Percentiles rank a stretch among this genome's conserved stretches.
Conservation (phyloP, 1,140 invertebrate genomes). For the Drosophila sucinea region DNA sequence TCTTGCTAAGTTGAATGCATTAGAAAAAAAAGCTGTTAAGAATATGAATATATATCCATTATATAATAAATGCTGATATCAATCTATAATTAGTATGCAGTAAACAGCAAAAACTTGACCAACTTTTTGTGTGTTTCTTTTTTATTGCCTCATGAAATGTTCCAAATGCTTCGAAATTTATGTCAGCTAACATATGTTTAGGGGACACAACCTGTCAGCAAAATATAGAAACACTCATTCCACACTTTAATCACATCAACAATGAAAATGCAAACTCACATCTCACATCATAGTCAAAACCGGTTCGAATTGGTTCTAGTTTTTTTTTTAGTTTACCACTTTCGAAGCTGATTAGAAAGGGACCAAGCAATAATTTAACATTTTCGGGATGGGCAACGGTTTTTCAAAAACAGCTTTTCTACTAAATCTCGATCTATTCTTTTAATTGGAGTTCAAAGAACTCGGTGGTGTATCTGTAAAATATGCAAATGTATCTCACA, state of each 20-base stretch:
- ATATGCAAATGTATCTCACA: conserved; percentile 74
- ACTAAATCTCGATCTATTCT: conserved; percentile 2
- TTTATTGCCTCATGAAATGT: conserved; percentile 24
- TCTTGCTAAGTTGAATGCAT: background rate
- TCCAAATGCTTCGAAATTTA: conserved; percentile 32
- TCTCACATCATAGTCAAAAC: conserved; percentile 34
- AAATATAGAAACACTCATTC: conserved; percentile 8
- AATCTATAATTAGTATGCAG: conserved; percentile 42
- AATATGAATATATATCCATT: conserved; percentile 8
- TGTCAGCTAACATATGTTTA: conserved; percentile 50
- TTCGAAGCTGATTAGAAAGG: conserved; percentile 32
- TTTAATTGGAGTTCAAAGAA: conserved; percentile 69
- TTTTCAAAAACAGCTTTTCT: background rate
- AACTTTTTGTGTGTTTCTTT: conserved; percentile 24
- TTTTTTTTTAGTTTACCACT: conserved; percentile 18
- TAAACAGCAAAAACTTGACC: conserved; percentile 23
- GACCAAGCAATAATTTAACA: background rate
- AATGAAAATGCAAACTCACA: conserved; percentile 17
- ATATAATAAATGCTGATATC: conserved; percentile 5
- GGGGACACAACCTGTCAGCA: conserved; percentile 36
- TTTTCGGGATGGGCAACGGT: conserved; percentile 34
- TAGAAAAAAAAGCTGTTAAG: conserved; percentile 9
- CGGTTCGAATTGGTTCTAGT: conserved; percentile 42
- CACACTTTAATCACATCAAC: background rate
- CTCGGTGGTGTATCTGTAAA: conserved; percentile 35